phyloP scores from a whole-genome alignment of 2,113 vertebrate species.

The Machaerirhynchus nigripectus region DNA sequence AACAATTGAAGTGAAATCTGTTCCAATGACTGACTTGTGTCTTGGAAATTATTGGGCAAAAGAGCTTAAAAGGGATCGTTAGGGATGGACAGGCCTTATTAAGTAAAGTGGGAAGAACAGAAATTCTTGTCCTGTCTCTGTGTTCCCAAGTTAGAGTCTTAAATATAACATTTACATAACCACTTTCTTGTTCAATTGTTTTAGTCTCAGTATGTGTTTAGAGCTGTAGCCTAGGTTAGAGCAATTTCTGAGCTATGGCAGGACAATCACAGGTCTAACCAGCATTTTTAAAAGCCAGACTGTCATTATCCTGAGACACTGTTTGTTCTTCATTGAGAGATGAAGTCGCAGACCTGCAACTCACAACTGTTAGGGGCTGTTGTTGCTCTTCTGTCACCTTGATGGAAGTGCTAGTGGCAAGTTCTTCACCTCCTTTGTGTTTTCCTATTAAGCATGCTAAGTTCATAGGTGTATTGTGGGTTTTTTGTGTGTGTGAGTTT shows the following conservation, averaged over 20 bases:
- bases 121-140: neutral
- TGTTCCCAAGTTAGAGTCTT: neutral
- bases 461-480: too few relatives aligned
- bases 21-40: accelerated
- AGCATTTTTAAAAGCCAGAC: neutral
- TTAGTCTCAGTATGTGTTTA: accelerated
- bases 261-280: neutral
- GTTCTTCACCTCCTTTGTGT: neutral
- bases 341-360: neutral
- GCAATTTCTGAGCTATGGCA: neutral
- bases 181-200: neutral
- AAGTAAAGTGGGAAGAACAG: neutral
- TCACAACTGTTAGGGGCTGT: neutral
- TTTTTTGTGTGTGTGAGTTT: neutral
- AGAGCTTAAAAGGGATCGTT: neutral
- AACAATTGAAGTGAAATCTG: neutral
- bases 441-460: neutral
- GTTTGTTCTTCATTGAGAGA: neutral
- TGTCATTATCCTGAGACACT: accelerated
- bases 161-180: neutral
- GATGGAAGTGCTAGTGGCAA: neutral
- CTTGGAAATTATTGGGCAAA: neutral
- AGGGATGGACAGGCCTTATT: neutral
- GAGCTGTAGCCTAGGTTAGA: neutral
- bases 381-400: neutral